A percentile compares a stretch with the other conserved stretches of the same genome.
Conservation (phyloP, 2,113 vertebrate genomes). For the Speoplatyrhinus poulsoni region DNA sequence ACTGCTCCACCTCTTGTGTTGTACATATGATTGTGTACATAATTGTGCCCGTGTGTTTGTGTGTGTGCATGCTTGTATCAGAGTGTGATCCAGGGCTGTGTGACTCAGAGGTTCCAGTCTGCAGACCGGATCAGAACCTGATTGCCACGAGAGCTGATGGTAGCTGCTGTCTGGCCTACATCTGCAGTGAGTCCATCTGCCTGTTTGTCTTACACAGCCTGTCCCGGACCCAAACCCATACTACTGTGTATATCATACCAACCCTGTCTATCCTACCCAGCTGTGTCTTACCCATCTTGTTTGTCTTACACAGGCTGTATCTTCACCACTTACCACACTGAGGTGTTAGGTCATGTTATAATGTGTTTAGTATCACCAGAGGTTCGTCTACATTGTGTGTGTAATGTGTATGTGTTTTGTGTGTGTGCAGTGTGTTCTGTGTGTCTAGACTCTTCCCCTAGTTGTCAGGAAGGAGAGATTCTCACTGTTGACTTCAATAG, state of each 20-base stretch:
- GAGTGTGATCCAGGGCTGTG: slow-evolving; percentile 92
- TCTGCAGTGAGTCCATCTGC: slow-evolving; percentile 82
- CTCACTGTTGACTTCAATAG: slow-evolving; percentile 84
- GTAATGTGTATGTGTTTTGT: slow-evolving; percentile 6
- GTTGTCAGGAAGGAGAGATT: slow-evolving; percentile 86
- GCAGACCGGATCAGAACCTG: slow-evolving; percentile 86
- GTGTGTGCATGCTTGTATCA: slow-evolving; percentile 47
- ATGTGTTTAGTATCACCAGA: neutral
- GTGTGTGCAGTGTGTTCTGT: slow-evolving; percentile 79
- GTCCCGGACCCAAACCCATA: no score
- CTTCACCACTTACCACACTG: neutral
- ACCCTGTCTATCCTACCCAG: slow-evolving; percentile 86
- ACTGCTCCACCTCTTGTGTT: neutral
- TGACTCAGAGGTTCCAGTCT: slow-evolving; percentile 77
- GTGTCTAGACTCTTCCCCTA: slow-evolving; percentile 79
- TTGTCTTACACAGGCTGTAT: neutral
- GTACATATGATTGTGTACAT: neutral
- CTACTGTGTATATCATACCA: no score
- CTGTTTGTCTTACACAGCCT: neutral
- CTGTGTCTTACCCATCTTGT: slow-evolving; percentile 69
- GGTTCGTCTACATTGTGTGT: neutral
- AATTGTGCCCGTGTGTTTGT: slow-evolving; percentile 7
- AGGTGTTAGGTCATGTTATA: neutral
- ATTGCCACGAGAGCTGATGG: slow-evolving; percentile 81
- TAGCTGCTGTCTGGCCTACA: slow-evolving; percentile 88